Conservation (phyloP, 2,888 invertebrate species). For the Biston betularia region DNA sequence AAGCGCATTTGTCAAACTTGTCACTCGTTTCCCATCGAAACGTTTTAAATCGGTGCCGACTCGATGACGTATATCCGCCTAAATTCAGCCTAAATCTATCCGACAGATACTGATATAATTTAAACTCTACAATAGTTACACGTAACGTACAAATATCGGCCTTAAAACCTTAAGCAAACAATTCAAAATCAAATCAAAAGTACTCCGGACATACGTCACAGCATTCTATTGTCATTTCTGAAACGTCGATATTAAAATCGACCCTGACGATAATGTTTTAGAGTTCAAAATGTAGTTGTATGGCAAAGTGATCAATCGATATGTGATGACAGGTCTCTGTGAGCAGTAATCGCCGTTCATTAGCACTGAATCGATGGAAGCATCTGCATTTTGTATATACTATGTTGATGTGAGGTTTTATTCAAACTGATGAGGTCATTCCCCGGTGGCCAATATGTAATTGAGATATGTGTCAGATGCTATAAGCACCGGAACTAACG, state of each 20-base stretch:
- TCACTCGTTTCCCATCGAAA: constrained; percentile 49
- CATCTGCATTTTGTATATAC: constrained; percentile 57
- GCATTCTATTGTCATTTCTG: constrained; percentile 6
- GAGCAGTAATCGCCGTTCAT: constrained; percentile 74
- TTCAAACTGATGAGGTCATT: constrained; percentile 44
- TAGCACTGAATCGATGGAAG: constrained; percentile 68
- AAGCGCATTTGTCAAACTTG: constrained; percentile 55
- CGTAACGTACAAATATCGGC: constrained; percentile 39
- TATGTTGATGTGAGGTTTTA: constrained; percentile 47
- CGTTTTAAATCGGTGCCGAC: constrained; percentile 59
- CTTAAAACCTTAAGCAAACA: constrained; percentile 42
- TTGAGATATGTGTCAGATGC: constrained; percentile 27
- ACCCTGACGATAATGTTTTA: constrained; percentile 33
- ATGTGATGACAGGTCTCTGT: constrained; percentile 72
- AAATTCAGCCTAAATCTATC: constrained; percentile 75
- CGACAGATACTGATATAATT: constrained; percentile 61
- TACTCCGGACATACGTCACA: constrained; percentile 11
- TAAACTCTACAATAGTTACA: constrained; percentile 47
- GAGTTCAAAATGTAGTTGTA: constrained; percentile 41
- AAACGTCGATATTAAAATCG: constrained; percentile 29
- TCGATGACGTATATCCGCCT: constrained; percentile 69
- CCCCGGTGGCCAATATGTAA: constrained; percentile 37
- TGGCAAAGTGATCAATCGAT: constrained; percentile 64
- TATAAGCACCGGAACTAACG: constrained; percentile 6
- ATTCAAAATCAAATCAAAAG: constrained; percentile 36